Conservation (phyloP, 2,113 vertebrate genomes). For the Sceloporus tristichus region DNA sequence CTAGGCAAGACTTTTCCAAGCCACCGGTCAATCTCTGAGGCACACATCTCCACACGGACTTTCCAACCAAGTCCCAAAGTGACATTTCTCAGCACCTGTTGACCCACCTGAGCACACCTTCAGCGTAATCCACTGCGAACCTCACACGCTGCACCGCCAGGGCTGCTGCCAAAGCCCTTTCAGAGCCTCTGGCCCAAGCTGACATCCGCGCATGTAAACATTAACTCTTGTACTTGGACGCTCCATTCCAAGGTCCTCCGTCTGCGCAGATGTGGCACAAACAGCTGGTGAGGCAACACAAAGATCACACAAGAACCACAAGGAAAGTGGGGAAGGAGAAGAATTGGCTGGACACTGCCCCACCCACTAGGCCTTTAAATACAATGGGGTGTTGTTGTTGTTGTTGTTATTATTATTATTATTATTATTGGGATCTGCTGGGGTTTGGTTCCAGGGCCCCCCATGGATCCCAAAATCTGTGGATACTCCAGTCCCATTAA, state of each 20-base stretch:
- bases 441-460: too few species aligned
- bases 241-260: constrained; percentile 13
- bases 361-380: too few species aligned
- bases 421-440: too few species aligned
- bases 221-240: constrained; percentile 4
- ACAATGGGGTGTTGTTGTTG: too few species aligned
- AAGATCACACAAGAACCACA: background rate
- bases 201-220: background rate
- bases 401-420: too few species aligned
- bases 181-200: background rate
- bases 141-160: background rate
- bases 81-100: background rate
- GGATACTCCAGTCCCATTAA: too few species aligned
- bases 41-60: background rate
- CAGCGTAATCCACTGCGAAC: too few species aligned
- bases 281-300: constrained; percentile 7
- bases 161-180: too few species aligned
- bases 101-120: background rate
- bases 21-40: too few species aligned
- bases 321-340: too few species aligned
- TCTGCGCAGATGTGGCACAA: background rate
- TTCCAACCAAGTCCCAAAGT: background rate
- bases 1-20: too few species aligned
- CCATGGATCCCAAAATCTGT: too few species aligned
- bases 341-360: background rate